Base-by-base conservation (phyloP, 2,797 vertebrate species). In the Alca torda region DNA sequence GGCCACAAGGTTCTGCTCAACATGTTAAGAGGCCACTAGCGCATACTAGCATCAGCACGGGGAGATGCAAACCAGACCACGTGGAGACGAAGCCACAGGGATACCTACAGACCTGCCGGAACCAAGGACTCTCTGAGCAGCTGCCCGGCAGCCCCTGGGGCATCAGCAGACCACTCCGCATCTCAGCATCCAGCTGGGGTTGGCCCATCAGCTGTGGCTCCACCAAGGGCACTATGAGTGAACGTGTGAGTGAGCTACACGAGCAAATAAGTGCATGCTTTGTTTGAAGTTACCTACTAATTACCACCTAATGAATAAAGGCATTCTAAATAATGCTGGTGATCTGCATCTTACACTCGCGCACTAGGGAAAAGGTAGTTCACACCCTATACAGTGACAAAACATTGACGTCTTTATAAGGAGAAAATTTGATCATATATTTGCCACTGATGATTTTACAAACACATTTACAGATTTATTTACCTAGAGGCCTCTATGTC, bases 171-270 rank as follows among this genome's bases (percentile, higher is more conserved):
- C 26, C 26, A 20, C 30, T 41, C 30, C 2, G 1, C 8, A 5
- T 15, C 65, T 14, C 4, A 39, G n/a, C 12, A 50, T n/a, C 16
- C n/a, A 82, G 11, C 25, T 54, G 21, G 24, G 26, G 11, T 8
- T 67, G n/a, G 53, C 14, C 46, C 23, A 3, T 57, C 53, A 57
- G 56, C 43, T 46, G 18, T 21, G 21, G 15, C 56, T 59, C 28
- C 51, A 83, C 11, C 18, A 24, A 43, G 21, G 19, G 21, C 26
- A 15, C 48, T 5, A 10, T 2, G 6, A 76, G n/a, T 13, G 24
- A 53, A 45, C 1, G 0, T 4, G 5, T 5, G 10, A 78, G 18
- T 2, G 2, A 88, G 6, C 46, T 48, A 33, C 1, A 0, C 10
- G 17, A 78, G 13, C 43, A 84, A 93, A 17, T 31, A 57, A 46